Percentiles rank a stretch among this genome's conserved stretches.
Conservation (phyloP, 2,113 vertebrate species). For the Pimephales promelas region DNA sequence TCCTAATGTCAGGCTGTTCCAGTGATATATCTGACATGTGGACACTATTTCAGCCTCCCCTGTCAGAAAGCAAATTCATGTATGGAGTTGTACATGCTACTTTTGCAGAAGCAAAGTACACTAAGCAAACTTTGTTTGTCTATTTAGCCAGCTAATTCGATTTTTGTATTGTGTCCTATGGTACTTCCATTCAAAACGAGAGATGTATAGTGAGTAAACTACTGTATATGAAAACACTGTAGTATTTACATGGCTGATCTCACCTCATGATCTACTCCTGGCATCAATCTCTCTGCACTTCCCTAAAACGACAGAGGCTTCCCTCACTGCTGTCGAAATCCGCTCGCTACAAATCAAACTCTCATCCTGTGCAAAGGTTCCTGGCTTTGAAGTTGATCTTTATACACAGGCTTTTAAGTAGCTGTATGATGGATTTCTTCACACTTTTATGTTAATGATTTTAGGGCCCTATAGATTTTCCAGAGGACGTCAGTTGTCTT, state of each 20-base stretch:
- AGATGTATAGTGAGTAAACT: not conserved
- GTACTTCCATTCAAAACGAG: not conserved
- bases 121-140: not conserved
- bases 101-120: not conserved
- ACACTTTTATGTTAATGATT: conserved; percentile 37
- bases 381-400: conserved; percentile 44
- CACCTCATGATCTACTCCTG: conserved; percentile 7
- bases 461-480: conserved; percentile 1
- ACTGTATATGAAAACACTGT: conserved; percentile 2
- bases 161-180: not conserved
- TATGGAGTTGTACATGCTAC: not conserved
- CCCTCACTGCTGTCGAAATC: conserved; percentile 19
- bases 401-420: conserved; percentile 35
- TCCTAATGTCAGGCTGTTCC: not conserved
- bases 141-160: not conserved
- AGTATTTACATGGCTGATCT: conserved; percentile 33
- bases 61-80: not conserved
- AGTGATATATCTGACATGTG: conserved; percentile 10
- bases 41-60: not conserved
- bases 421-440: conserved; percentile 40
- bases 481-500: not conserved
- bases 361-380: conserved; percentile 42
- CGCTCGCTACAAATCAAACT: conserved; percentile 46
- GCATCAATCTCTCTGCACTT: conserved; percentile 48
- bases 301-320: conserved; percentile 28